Base-by-base conservation (phyloP, 2,797 vertebrate genomes). In the Xyrichtys novacula region DNA sequence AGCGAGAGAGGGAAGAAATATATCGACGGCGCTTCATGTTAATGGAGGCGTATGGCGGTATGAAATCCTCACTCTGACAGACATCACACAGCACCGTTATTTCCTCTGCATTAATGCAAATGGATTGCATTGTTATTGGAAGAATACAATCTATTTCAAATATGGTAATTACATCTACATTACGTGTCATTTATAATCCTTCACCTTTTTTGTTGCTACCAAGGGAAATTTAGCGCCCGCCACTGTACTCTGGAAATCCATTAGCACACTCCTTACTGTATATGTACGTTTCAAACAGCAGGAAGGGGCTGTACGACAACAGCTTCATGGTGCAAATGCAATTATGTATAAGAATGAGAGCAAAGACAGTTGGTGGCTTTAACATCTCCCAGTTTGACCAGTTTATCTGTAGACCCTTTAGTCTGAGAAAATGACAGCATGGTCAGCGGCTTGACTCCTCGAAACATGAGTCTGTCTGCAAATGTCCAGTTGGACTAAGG, bases 121-220 rank as follows among this genome's bases (percentile, higher is more conserved):
- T 74, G 59, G 38, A n/a, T 61, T 43, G 23, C 6, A 68, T 74
- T 77, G 76, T 77, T 71, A 63, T 56, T 47, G 44, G 52, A 64
- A 59, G 17, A 71, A 76, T 60, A 56, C 48, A 67, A 20, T 76
- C 54, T 61, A 61, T 82, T 71, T 61, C 46, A 77, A 76, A 82
- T 74, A 68, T 71, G 66, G 38, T 76, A 81, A 81, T 80, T 76
- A 66, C 39, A 81, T 78, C 56, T 52, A 43, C 46, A 72, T 78
- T 68, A 59, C 72, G 60, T 71, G 63, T 64, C 56, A 74, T 62
- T 76, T 75, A 39, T 65, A 83, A 76, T 76, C 53, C 74, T 59
- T 69, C 28, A 50, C 26, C 10, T 49, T 17, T 53, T 64, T 76
- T 74, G 44, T 81, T 81, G 54, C 42, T 38, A 15, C 2, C 2